A percentile compares a stretch with the other conserved stretches of the same genome.
Conservation (phyloP, 2,797 vertebrate species). For the Hylomyscus alleni region DNA sequence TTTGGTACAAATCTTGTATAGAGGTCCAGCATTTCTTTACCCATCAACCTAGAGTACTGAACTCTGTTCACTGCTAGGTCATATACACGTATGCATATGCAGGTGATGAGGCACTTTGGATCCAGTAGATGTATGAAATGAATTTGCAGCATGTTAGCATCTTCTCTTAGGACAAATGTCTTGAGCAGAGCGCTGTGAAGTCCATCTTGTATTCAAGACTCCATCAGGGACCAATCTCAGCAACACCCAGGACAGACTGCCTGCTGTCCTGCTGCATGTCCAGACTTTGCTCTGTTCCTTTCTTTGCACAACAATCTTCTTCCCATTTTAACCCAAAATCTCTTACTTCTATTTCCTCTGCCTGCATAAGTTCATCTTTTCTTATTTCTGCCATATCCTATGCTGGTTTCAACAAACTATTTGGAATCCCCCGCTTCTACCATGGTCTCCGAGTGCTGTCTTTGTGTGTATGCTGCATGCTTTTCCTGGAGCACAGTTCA, state of each 20-base stretch:
- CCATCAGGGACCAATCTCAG: background rate
- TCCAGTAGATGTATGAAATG: background rate
- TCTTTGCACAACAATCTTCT: background rate
- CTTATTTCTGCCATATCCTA: slow-evolving; percentile 5
- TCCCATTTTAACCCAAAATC: background rate
- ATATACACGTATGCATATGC: background rate
- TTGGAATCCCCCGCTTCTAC: slow-evolving; percentile 4
- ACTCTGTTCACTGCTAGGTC: background rate
- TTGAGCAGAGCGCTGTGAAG: background rate
- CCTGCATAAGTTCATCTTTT: background rate
- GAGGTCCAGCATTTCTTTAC: background rate
- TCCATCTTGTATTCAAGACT: background rate
- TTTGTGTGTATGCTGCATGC: background rate
- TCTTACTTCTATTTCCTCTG: background rate
- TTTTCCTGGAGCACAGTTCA: background rate
- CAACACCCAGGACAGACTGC: background rate
- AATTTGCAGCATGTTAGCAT: background rate
- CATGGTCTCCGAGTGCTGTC: background rate
- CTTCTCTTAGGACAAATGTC: background rate
- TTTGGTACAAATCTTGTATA: background rate
- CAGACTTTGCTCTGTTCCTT: background rate
- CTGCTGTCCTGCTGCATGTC: background rate
- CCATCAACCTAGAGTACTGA: background rate
- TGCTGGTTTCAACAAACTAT: background rate
- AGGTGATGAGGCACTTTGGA: background rate